Evolutionary conservation across 1,140 invertebrate genomes (phyloP).

Genomic region (Eurosta solidaginis): DNA sequence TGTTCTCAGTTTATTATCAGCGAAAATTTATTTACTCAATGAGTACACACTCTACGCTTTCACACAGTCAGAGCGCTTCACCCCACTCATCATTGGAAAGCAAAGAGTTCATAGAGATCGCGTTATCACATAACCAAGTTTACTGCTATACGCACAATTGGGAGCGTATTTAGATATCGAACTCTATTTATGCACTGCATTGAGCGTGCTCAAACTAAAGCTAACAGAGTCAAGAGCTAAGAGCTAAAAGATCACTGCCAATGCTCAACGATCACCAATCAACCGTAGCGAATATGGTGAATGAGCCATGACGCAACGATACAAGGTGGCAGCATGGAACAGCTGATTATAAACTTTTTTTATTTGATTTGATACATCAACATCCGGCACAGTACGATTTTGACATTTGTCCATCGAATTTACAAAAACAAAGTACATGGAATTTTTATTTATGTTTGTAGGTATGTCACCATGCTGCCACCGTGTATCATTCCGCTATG

Average conservation of each 20-base stretch:
- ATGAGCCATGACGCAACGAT: too few species aligned
- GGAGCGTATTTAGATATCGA: not conserved
- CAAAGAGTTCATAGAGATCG: not conserved
- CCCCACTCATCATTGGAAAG: not conserved
- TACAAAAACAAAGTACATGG: too few species aligned
- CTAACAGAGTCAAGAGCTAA: not conserved
- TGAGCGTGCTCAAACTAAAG: not conserved
- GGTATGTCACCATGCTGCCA: too few species aligned
- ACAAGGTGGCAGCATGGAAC: too few species aligned
- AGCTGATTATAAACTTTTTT: too few species aligned
- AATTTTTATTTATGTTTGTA: too few species aligned
- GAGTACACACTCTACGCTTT: not conserved
- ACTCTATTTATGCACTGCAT: not conserved
- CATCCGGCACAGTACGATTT: too few species aligned
- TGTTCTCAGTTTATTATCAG: too few species aligned
- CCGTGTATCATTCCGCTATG: too few species aligned
- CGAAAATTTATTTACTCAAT: too few species aligned
- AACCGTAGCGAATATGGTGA: not conserved
- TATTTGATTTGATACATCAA: too few species aligned
- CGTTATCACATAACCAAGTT: constrained; percentile 21
- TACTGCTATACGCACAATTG: not conserved
- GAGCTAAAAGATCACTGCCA: constrained; percentile 13
- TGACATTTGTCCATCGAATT: too few species aligned
- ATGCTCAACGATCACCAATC: not conserved
- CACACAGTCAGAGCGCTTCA: not conserved